Evolutionary conservation across 2,113 vertebrate genomes (phyloP), one percentile per base, ranked within the genome.

Genomic region (Galeopterus variegatus): DNA sequence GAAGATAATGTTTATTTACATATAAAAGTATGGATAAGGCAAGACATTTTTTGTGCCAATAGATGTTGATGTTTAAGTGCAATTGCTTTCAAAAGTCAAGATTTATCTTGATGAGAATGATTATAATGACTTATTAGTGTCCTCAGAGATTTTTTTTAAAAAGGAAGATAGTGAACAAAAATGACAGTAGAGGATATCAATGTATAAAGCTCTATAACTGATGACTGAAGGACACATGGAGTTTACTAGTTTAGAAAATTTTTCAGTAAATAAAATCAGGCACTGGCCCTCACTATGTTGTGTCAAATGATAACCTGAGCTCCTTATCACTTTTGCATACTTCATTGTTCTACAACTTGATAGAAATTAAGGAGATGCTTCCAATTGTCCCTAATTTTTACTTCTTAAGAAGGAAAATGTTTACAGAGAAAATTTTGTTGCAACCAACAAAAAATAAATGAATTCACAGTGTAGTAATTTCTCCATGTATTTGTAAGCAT

Each of bases 51-150:
- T 76, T 62, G 24, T 76, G 21, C 21, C 17, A 62, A 3, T 10
- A 60, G 14, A 65, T 64, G 5, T 60, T 93, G 18, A n/a, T n/a
- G 26, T 80, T 84, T 65, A 93, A 56, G 48, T 31, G 6, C 2
- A 88, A 21, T 92, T 72, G 9, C 13, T 83, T 88, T 92, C 26
- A 56, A 77, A 84, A 89, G 6, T 84, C 19, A 85, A 13, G 14
- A 48, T 33, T 50, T 64, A 28, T 86, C 86, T 93, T 86, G 52
- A 81, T 89, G 36, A 93, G 21, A 85, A 67, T 58, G 12, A 76
- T 52, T 83, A 86, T 73, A 18, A 60, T 9, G 90, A 41, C 41
- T 90, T 70, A n/a, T 67, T 89, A 77, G 1, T 67, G 5, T 58
- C 26, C 26, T 75, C 50, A 62, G 21, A 80, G 56, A 45, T 85